Evolutionary conservation across 2,797 vertebrate species (phyloP), one percentile per base, ranked within the genome.

Genomic region (Jordanella pulchra): DNA sequence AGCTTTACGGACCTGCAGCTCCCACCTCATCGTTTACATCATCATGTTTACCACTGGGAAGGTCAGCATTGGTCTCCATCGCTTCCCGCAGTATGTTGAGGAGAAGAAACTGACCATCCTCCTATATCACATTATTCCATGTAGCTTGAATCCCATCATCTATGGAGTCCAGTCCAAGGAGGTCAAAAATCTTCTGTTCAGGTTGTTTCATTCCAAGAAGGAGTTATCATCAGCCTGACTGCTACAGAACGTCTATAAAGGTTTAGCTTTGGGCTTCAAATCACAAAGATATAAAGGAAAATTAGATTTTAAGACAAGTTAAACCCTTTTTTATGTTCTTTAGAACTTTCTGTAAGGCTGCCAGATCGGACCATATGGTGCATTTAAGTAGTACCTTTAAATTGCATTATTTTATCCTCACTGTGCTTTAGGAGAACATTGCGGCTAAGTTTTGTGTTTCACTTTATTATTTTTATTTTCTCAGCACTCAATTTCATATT

Each of bases 1-100:
- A 54, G 91, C 91, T 14, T 1, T 91, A 6, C 83, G 84, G 71
- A 93, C 89, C 28, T 91, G 91, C 71, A 84, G 83, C 76, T 90
- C 85, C 9, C 93, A 93, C 1, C 69, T 87, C 13, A 14, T 66
- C 0, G 65, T 89, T 3, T 92, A 84, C 28, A 1, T 89, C 7
- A 64, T 90, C 4, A 50, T 90, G 78, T 5, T 87, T 0, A 0
- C 79, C 0, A 76, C 70, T 1, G 35, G 67, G 1, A 0, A 0
- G 17, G 39, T 65, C 17, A 35, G 3, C 9, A 53, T 71, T 1
- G 14, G 18, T 9, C 47, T 71, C 9, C 69, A 71, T 27, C 69
- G 56, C 7, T 71, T 71, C 45, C 69, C 56, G 35, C 45, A 63
- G 56, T 63, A 12, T 11, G 23, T n/a, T 7, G 58, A 71, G 4